These are phyloP conservation scores for Steatornis caripensis DNA, from an alignment of 2,113 vertebrate genomes.

Conservation along the genomic window DNA sequence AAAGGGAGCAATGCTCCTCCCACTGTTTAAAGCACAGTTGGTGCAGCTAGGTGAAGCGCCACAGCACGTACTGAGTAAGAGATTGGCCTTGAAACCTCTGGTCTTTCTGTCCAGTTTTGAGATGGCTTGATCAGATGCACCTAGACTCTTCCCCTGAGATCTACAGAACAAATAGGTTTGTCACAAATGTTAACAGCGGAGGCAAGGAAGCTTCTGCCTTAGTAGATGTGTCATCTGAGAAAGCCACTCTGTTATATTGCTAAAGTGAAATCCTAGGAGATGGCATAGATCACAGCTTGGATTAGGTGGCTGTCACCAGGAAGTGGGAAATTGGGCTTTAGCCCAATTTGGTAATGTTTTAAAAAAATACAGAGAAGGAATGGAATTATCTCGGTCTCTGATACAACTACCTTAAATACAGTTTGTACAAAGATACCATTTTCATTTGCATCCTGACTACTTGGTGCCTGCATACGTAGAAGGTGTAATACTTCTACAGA, in stretches of 20 bases:
- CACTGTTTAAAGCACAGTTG: background rate
- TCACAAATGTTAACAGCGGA: background rate
- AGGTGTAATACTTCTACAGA: background rate
- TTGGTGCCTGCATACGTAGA: background rate
- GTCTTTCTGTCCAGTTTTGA: background rate
- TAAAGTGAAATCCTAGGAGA: background rate
- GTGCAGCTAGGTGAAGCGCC: background rate
- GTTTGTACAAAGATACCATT: background rate
- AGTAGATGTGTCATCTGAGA: background rate
- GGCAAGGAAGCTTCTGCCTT: background rate
- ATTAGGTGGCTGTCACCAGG: background rate
- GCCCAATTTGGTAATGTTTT: background rate
- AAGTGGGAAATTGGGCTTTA: background rate
- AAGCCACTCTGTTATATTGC: background rate
- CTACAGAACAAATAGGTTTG: background rate
- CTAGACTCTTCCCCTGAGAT: background rate
- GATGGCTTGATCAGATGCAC: background rate
- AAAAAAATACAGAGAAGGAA: background rate
- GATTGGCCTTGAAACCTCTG: background rate
- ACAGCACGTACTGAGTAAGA: background rate
- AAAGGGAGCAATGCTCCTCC: background rate
- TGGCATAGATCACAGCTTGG: background rate
- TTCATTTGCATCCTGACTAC: background rate
- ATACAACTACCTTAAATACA: background rate
- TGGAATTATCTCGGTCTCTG: background rate